Evolutionary conservation across 2,113 vertebrate species (phyloP), one percentile per base, ranked within the genome.

Genomic region (Seriola dumerili): DNA sequence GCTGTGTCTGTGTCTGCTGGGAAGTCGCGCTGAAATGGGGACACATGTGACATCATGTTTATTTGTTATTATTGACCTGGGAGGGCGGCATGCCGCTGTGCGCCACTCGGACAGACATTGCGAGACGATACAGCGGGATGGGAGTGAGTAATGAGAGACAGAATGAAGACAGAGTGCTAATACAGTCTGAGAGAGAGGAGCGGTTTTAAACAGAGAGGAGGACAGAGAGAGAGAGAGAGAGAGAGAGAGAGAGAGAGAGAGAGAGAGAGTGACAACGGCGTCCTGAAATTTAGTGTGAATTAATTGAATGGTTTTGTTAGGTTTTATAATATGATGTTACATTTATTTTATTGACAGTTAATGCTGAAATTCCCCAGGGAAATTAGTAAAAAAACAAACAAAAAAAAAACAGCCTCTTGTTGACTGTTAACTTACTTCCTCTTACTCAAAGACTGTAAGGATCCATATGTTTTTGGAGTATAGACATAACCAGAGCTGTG

Each of bases 1-100:
- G 72, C 70, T 55, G 72, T 58, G 74, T 72, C 70, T 55, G 72
- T 58, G 74, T 72, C 81, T 86, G 83, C 67, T 3, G 88, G 72
- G 34, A 52, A 52, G 79, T 74, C 78, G 19, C 76, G 88, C 94
- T 94, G 94, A 79, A 93, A 93, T 76, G 65, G 90, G 90, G 89
- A 93, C 86, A 94, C 75, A 91, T 69, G 82, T 88, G 66, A 89
- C 80, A 89, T 84, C 38, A 83, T 73, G 80, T 87, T 91, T 87
- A 89, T 8, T 79, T 23, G 46, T 48, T 58, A 63, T 42, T 29
- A 38, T 3, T 2, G 54, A 25, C 1, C 44, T 19, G 59, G 21
- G 5, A 13, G 40, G 61, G 64, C 13, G 76, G 48, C 57, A 59
- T 72, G 66, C 48, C 19, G 76, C 34, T 72, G 52, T 42, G 58